Conservation (phyloP, 92 coral and sea anemone genomes). For the Epizoanthus rinbou region DNA sequence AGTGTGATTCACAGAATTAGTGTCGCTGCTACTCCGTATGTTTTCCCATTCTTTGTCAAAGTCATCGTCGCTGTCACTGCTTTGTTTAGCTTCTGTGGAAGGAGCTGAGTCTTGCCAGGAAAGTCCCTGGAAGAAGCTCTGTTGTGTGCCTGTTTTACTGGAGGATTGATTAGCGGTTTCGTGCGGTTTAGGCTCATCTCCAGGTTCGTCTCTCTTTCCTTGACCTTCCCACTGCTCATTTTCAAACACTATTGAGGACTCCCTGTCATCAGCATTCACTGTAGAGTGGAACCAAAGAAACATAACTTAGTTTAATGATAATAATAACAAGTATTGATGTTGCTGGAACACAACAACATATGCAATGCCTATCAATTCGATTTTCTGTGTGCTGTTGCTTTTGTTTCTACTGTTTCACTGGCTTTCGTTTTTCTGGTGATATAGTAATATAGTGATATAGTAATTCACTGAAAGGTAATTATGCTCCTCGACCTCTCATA, state of each 20-base stretch:
- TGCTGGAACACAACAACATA: too few species aligned
- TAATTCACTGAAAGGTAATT: too few species aligned
- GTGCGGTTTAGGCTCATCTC: not conserved
- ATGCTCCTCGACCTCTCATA: too few species aligned
- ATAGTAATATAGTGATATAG: too few species aligned
- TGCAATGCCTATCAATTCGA: too few species aligned
- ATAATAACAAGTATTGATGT: too few species aligned
- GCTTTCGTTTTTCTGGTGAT: too few species aligned
- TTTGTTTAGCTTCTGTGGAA: conserved; percentile 27
- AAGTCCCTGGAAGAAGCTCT: conserved; percentile 31
- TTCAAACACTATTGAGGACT: conserved; percentile 81
- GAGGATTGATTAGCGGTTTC: not conserved
- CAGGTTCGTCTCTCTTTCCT: conserved; percentile 7
- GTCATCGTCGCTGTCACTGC: conserved; percentile 77
- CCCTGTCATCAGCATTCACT: conserved; percentile 90
- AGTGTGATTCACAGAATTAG: conserved; percentile 21
- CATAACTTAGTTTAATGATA: not conserved
- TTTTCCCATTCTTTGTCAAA: conserved; percentile 62
- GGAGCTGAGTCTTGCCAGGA: conserved; percentile 28
- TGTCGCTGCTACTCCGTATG: conserved; percentile 47
- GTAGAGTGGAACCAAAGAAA: not conserved
- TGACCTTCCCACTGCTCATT: conserved; percentile 41
- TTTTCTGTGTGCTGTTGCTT: too few species aligned
- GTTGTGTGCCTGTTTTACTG: not conserved
- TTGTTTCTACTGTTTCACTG: too few species aligned